Evolutionary conservation across 1,140 invertebrate species (phyloP).

Genomic region (Aphelenchoides avenae): DNA sequence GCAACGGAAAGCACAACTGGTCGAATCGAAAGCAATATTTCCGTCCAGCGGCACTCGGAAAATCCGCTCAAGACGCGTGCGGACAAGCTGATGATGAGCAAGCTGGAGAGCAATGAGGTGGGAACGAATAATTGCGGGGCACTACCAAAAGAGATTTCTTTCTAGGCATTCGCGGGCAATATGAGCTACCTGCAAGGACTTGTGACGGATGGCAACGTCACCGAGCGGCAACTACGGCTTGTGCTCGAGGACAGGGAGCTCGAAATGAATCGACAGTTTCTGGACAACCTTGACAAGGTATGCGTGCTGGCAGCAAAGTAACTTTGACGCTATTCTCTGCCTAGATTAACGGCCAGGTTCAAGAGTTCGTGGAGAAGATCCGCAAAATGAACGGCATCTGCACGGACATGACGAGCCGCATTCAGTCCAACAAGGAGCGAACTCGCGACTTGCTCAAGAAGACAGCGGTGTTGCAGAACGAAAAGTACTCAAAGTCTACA

Average conservation of each 20-base stretch:
- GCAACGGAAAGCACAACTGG: no score
- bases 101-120: no score
- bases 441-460: conserved; percentile 52
- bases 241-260: conserved; percentile 49
- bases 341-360: conserved; percentile 50
- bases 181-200: no score
- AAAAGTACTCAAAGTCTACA: conserved; percentile 37
- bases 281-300: conserved; percentile 54
- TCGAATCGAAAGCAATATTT: no score
- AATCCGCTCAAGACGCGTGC: no score
- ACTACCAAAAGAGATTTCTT: no score
- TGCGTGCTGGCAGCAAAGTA: background rate
- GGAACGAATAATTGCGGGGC: no score
- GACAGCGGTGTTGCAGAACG: conserved; percentile 47
- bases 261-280: conserved; percentile 46
- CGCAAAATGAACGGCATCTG: conserved; percentile 54
- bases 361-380: conserved; percentile 50
- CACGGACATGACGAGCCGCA: conserved; percentile 47
- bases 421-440: conserved; percentile 56
- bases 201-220: conserved; percentile 30
- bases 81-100: no score
- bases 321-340: conserved; percentile 12
- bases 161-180: no score
- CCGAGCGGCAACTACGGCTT: conserved; percentile 38
- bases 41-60: no score